These are phyloP conservation scores for Antigone vipio DNA, from an alignment of 2,113 vertebrate species.

Conservation along the genomic window DNA sequence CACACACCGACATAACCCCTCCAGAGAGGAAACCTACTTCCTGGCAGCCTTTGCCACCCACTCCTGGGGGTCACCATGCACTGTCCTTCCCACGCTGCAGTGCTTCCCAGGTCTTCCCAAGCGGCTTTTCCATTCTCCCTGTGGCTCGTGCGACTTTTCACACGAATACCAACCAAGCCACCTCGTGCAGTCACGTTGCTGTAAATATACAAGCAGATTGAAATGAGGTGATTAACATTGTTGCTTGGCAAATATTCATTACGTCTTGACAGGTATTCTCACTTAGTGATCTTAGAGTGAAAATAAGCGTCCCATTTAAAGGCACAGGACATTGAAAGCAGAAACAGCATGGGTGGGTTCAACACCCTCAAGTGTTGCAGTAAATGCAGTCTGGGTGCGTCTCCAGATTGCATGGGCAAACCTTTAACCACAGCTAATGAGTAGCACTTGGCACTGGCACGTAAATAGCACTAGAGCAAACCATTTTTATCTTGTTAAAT, in stretches of 20 bases:
- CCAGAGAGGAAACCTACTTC: neutral
- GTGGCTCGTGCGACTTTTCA: accelerated
- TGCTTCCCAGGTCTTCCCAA: neutral
- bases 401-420: neutral
- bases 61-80: accelerated
- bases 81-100: neutral
- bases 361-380: neutral
- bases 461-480: neutral
- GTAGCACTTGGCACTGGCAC: neutral
- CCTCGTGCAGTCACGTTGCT: accelerated
- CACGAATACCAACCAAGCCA: neutral
- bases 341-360: neutral
- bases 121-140: neutral
- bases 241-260: constrained; percentile 18
- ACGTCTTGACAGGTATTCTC: neutral
- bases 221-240: neutral
- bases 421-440: neutral
- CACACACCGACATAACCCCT: neutral
- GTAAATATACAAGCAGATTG: neutral
- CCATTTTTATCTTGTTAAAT: neutral
- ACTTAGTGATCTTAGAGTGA: neutral
- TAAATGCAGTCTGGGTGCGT: neutral
- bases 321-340: neutral
- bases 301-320: neutral
- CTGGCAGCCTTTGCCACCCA: accelerated